Conservation (phyloP, 2,797 vertebrate genomes). For the Helicolenus hilgendorfi region DNA sequence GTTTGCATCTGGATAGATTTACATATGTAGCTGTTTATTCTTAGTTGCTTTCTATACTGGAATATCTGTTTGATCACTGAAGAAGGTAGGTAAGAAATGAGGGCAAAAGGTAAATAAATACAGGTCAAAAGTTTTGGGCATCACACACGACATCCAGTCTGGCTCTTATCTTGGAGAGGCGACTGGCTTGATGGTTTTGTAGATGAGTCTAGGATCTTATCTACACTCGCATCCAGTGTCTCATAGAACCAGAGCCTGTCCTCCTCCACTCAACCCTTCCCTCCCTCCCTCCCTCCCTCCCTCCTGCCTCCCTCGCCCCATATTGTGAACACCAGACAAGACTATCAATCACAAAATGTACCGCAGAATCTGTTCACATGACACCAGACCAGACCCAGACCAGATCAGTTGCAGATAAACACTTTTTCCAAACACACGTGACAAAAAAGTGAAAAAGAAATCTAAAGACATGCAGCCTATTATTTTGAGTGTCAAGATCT, state of each 20-base stretch:
- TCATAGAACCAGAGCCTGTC: conserved; percentile 42
- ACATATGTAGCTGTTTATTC: not conserved
- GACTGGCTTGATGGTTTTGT: conserved; percentile 62
- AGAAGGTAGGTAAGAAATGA: not conserved
- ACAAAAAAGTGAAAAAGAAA: not conserved
- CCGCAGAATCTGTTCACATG: conserved; percentile 15
- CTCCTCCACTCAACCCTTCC: conserved; percentile 25
- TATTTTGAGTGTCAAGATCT: not conserved
- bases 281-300: not conserved
- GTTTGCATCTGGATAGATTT: not conserved
- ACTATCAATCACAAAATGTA: conserved; percentile 46
- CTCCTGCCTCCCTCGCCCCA: conserved; percentile 7
- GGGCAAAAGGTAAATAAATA: conserved; percentile 27
- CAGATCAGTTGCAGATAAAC: not conserved
- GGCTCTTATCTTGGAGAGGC: conserved; percentile 74
- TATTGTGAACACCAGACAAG: conserved; percentile 33
- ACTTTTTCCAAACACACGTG: not conserved
- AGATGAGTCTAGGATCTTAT: conserved; percentile 79
- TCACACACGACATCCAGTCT: conserved; percentile 69
- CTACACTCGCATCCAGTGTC: conserved; percentile 60
- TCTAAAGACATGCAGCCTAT: not conserved
- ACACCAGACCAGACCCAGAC: conserved; percentile 13
- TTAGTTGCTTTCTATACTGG: not conserved
- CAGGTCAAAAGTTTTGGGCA: conserved; percentile 34
- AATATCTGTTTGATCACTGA: not conserved